Percentiles rank a stretch among this genome's conserved stretches.
Conservation (phyloP, 2,797 vertebrate species). For the Notoglanidium macrostoma region DNA sequence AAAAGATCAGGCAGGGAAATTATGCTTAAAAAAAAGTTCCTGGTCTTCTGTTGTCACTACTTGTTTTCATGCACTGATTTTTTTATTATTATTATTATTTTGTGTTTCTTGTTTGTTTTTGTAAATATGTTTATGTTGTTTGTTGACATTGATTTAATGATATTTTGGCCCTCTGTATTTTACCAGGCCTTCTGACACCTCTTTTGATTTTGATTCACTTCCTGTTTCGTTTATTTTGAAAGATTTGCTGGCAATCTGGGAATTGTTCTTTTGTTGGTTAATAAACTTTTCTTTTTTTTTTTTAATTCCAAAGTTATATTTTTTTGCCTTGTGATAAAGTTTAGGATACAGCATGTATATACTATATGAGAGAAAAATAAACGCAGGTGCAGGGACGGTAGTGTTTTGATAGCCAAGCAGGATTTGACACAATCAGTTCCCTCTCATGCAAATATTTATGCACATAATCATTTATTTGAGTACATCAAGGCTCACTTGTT, state of each 20-base stretch:
- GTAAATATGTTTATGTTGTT: conserved; percentile 81
- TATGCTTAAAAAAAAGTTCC: conserved; percentile 60
- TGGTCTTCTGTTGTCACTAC: conserved; percentile 70
- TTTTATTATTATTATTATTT: conserved; percentile 40
- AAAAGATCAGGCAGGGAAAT: conserved; percentile 73
- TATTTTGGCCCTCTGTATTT: conserved; percentile 58
- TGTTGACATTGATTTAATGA: conserved; percentile 37
- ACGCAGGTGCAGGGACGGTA: not conserved
- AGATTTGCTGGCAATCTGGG: conserved; percentile 83
- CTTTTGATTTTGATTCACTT: conserved; percentile 73
- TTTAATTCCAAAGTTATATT: conserved; percentile 72
- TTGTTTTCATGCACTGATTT: conserved; percentile 76
- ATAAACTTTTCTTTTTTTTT: conserved; percentile 75
- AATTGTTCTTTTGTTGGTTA: conserved; percentile 82
- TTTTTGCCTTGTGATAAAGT: conserved; percentile 33
- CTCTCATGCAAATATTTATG: not conserved
- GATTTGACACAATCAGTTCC: not conserved
- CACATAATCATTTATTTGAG: not conserved
- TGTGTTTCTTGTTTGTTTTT: conserved; percentile 69
- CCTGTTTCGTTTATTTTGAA: conserved; percentile 68
- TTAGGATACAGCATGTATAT: not conserved
- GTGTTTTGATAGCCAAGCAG: not conserved
- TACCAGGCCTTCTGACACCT: conserved; percentile 70
- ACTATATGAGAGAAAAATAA: conserved; percentile 4
- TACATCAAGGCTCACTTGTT: not conserved